Evolutionary conservation across 1,140 invertebrate genomes (phyloP).

Genomic region (Palaemon carinicauda): DNA sequence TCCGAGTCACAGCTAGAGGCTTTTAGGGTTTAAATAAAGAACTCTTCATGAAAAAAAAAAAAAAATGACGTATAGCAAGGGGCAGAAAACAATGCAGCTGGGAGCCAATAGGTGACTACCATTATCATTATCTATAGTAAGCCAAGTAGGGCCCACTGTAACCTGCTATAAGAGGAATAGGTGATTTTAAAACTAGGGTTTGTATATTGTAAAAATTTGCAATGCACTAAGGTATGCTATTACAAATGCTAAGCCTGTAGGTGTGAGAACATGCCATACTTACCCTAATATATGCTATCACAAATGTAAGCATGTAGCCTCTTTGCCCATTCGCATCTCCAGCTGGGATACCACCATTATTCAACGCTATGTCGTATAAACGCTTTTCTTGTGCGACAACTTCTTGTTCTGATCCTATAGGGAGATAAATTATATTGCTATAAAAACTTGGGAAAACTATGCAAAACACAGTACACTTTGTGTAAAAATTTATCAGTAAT

Average conservation of each 20-base stretch:
- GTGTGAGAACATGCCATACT: constrained; percentile 61
- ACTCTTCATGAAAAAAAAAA: not conserved
- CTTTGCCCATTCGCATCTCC: constrained; percentile 93
- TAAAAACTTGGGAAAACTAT: not conserved
- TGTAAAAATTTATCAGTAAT: too few species aligned
- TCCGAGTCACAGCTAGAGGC: too few species aligned
- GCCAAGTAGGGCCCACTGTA: too few species aligned
- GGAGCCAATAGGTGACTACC: not conserved
- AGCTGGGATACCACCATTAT: constrained; percentile 81
- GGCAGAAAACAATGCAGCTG: constrained; percentile 23
- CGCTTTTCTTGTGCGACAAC: constrained; percentile 80
- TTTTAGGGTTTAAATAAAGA: too few species aligned
- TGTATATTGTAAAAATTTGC: too few species aligned
- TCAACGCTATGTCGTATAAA: constrained; percentile 83
- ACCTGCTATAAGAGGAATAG: too few species aligned
- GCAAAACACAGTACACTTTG: too few species aligned
- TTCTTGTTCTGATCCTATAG: constrained; percentile 72
- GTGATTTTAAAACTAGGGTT: too few species aligned
- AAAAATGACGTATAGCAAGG: constrained; percentile 3
- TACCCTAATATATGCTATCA: constrained; percentile 97
- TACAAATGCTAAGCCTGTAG: too few species aligned
- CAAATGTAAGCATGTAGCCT: constrained; percentile 96
- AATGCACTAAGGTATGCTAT: not conserved
- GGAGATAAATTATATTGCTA: not conserved
- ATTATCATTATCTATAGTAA: too few species aligned